Base-by-base conservation (phyloP, 2,797 vertebrate species). In the Enteromius argenteus region DNA sequence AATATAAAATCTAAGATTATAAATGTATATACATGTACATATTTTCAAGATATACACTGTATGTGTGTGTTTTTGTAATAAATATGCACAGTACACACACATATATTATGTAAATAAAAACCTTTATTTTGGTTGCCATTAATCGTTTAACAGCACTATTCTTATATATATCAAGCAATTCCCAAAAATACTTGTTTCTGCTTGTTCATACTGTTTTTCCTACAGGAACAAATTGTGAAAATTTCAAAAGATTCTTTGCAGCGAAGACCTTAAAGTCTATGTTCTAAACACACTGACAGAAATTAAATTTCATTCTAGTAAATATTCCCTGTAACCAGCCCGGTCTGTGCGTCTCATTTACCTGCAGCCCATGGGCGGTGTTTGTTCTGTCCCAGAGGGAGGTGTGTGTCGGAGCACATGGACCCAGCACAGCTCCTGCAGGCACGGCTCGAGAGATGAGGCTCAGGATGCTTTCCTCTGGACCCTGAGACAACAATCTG, bases 361-460 rank as follows among this genome's bases (percentile, higher is more conserved):
- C 96, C 94, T 95, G 93, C 80, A 96, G 96, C 80, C 95, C 95
- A 5, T 96, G 96, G 80, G 96, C 95, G 1, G 95, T 94, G 0
- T 95, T 96, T 86, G 95, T 94, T 89, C 96, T 96, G 92, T 97
- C 96, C 0, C 96, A 96, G 6, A 96, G 86, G 0, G 95, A 96
- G 49, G 96, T 96, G 84, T 96, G 96, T 92, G 95, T 96, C 86
- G 96, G 88, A n/a, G 95, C 92, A 64, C 96, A 97, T 32, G 95
- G 96, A 27, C 96, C 96, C 4, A 97, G 96, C 87, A 96, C 95
- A 44, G 96, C 94, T 74, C 95, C 96, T 87, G 95, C 95, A 0
- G 95, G 95, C 46, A 96, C 93, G 86, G 96, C 95, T 68, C 95
- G 96, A 86, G 95, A 95, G 89, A 37, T 37, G 37, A 37, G 37